Percentiles rank a stretch among this genome's conserved stretches.
phyloP scores from a whole-genome alignment of 2,888 invertebrate genomes.

The Anoplius nigerrimus region DNA sequence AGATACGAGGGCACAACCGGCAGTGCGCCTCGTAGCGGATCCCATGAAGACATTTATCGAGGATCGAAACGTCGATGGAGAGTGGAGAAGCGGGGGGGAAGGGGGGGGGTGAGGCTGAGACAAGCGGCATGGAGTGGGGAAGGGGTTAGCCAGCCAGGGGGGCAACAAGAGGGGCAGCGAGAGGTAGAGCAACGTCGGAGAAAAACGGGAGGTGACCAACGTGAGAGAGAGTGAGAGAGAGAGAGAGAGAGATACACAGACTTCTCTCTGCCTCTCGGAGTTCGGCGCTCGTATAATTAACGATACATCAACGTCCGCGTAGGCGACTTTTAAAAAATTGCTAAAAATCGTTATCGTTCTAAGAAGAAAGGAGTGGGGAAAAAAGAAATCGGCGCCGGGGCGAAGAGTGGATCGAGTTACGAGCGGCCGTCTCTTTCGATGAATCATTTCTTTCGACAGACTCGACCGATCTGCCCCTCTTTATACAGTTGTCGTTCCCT shows the following conservation, averaged over 20 bases:
- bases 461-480: neutral
- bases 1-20: slow-evolving; percentile 57
- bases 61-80: slow-evolving; percentile 52
- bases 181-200: slow-evolving; percentile 2
- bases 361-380: slow-evolving; percentile 8
- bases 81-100: slow-evolving; percentile 20
- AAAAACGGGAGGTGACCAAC: neutral
- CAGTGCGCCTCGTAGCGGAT: slow-evolving; percentile 45
- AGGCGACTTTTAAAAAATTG: slow-evolving; percentile 23
- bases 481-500: neutral
- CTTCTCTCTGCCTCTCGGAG: slow-evolving; percentile 21
- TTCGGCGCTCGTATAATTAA: slow-evolving; percentile 48
- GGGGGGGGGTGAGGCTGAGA: neutral
- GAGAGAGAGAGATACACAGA: slow-evolving; percentile 2
- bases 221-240: slow-evolving; percentile 8
- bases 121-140: neutral
- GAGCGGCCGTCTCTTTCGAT: too few species aligned
- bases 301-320: slow-evolving; percentile 33
- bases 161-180: neutral
- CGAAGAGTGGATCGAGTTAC: neutral
- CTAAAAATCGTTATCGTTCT: slow-evolving; percentile 35
- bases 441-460: slow-evolving; percentile 12
- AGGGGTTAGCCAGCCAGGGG: slow-evolving; percentile 7
- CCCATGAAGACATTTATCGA: slow-evolving; percentile 63
- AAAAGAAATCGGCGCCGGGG: slow-evolving; percentile 8